Base-by-base conservation (phyloP, 2,888 invertebrate species). In the Xestia rhomboidea region DNA sequence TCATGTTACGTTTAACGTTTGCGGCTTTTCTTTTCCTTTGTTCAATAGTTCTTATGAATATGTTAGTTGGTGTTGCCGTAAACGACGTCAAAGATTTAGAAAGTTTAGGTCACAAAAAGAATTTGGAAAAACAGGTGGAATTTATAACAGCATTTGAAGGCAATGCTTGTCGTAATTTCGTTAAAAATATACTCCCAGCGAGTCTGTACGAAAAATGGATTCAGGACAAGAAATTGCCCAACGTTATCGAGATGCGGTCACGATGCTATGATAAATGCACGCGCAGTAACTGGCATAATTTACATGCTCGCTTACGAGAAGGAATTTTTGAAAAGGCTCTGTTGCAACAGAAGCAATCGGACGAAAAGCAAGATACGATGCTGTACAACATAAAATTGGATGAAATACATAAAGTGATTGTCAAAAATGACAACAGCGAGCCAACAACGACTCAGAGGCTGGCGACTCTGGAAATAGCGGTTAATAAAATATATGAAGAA, bases 61-160 rank as follows among this genome's bases (percentile, higher is more conserved):
- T 97, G 34, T 93, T 97, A 91, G 96, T 97, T 0, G 97, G 97
- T 87, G 95, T 97, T 18, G 97, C 97, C 15, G 97, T 97, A 0
- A 97, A 96, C 83, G 97, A 97, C 81, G 96, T 97, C 1, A 96
- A 95, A 75, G 95, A 95, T 76, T 92, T 97, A 76, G 97, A 97
- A 91, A 92, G 96, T 11, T 92, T 97, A 69, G 97, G 97, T 1
- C 96, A 96, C 81, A 95, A 97, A n/a, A 93, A 95, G 70, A 91
- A 97, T 75, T 87, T 97, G 8, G 95, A 94, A 7, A 97, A 97
- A 81, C 97, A 97, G 88, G 97, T 97, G 0, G 96, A 96, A 70
- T 97, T 97, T 79, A 90, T 97, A 44, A 93, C 83, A 7, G 87
- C 88, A 6, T 75, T 91, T 0, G 91, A 91, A 66, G 86, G 87